Conservation (phyloP, 2,888 invertebrate genomes). For the Calameuta pallipes region DNA sequence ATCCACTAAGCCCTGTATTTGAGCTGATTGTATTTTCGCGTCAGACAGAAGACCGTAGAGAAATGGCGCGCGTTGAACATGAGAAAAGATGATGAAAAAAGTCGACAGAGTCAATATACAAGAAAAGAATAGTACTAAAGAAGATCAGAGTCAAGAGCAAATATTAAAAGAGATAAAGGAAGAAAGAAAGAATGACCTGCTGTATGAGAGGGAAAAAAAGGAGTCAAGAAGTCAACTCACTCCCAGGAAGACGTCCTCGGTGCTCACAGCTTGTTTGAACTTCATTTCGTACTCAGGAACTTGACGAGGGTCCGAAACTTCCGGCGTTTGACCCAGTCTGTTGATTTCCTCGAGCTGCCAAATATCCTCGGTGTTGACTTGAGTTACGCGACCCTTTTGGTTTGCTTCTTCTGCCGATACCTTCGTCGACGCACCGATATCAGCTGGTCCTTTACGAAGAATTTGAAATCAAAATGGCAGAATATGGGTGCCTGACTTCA, state of each 20-base stretch:
- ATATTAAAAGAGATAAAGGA: not conserved
- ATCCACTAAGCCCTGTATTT: not conserved
- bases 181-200: not conserved
- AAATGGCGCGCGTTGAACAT: not conserved
- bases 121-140: not conserved
- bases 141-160: not conserved
- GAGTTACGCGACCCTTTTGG: constrained; percentile 45
- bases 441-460: constrained; percentile 63
- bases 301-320: constrained; percentile 71
- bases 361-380: constrained; percentile 69
- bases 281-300: constrained; percentile 82
- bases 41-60: not conserved
- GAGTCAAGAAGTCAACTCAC: constrained; percentile 62
- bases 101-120: not conserved
- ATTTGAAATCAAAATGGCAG: not conserved
- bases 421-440: constrained; percentile 56
- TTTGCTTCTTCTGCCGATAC: constrained; percentile 42
- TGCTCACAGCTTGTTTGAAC: constrained; percentile 86
- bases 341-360: constrained; percentile 56
- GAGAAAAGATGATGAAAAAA: not conserved
- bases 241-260: constrained; percentile 88
- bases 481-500: not conserved
- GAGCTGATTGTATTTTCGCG: not conserved
- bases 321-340: constrained; percentile 23
- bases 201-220: not conserved